phyloP scores from a whole-genome alignment of 1,140 invertebrate genomes.

The Trinorchestia longiramus region DNA sequence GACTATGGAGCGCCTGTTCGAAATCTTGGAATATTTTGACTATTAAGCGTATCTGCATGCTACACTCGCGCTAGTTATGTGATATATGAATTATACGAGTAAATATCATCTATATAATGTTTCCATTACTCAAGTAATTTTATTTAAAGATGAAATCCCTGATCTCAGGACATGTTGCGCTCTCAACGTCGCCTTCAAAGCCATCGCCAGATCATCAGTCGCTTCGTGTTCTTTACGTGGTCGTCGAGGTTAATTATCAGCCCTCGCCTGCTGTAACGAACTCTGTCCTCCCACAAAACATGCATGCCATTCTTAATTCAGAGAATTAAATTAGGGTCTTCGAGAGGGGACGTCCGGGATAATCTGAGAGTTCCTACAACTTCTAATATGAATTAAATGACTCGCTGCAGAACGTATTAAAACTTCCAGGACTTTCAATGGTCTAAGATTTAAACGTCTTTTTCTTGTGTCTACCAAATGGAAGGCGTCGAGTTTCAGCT shows the following conservation, averaged over 20 bases:
- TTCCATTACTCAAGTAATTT: neutral
- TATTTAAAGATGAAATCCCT: neutral
- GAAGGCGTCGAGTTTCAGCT: neutral
- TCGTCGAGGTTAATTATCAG: constrained; percentile 20
- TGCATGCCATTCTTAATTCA: constrained; percentile 1
- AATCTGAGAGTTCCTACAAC: neutral
- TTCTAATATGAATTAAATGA: constrained; percentile 27
- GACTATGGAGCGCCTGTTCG: too few species aligned
- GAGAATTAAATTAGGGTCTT: neutral
- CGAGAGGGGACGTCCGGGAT: neutral
- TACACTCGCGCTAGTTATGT: too few species aligned
- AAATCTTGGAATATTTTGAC: too few species aligned
- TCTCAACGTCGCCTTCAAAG: neutral
- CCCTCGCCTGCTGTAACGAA: constrained; percentile 13
- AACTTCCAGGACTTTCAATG: neutral
- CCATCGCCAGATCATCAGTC: constrained; percentile 10
- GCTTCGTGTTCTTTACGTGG: neutral
- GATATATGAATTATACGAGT: too few species aligned
- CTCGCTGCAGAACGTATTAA: constrained; percentile 12
- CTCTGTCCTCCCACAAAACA: neutral
- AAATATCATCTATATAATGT: neutral
- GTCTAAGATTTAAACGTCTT: neutral
- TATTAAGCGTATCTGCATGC: too few species aligned
- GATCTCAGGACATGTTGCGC: neutral
- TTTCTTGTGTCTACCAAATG: neutral